Conservation (phyloP, 2,797 vertebrate genomes). For the Anomalospiza imberbis region DNA sequence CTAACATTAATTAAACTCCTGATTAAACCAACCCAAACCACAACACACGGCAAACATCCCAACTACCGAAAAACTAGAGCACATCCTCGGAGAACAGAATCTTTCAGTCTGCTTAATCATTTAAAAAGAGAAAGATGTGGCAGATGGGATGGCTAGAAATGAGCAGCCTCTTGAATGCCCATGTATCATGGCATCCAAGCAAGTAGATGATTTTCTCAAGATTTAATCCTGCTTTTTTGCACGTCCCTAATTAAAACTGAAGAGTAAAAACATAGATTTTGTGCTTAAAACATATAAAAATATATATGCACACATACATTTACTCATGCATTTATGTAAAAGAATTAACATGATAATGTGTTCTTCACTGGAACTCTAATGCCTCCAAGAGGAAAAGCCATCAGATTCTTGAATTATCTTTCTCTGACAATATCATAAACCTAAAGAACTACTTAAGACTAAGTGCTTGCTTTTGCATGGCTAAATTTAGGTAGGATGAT, state of each 20-base stretch:
- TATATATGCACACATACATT: background rate
- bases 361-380: background rate
- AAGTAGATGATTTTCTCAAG: background rate
- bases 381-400: background rate
- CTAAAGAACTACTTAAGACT: background rate
- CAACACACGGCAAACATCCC: conserved; percentile 4
- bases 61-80: background rate
- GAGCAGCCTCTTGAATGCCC: background rate
- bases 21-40: too few species aligned
- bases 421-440: background rate
- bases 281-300: background rate
- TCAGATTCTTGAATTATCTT: background rate
- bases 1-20: too few species aligned
- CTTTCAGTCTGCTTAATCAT: conserved; percentile 16
- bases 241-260: background rate
- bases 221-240: background rate
- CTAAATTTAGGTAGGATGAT: conserved; percentile 34
- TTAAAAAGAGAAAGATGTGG: background rate
- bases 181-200: background rate
- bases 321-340: background rate
- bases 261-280: background rate
- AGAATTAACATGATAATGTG: background rate
- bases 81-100: conserved; percentile 42
- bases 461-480: conserved; percentile 7
- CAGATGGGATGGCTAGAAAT: background rate